These are phyloP conservation scores for Dipus sagitta DNA, from an alignment of 2,797 vertebrate species.

Conservation along the genomic window DNA sequence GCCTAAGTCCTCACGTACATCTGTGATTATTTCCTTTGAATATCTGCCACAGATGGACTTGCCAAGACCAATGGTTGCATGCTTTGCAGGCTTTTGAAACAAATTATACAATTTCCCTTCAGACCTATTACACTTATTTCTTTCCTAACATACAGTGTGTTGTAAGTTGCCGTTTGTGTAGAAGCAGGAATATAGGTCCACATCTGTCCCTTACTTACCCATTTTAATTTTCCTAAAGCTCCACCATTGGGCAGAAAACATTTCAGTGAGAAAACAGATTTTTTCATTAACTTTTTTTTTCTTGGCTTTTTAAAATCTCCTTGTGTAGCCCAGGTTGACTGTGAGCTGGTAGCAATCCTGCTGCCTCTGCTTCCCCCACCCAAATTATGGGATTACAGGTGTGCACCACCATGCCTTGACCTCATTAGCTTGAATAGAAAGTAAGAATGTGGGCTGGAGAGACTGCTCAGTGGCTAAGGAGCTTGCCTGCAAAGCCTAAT, in stretches of 20 bases:
- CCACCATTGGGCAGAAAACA: background rate
- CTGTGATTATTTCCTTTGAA: background rate
- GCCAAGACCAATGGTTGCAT: background rate
- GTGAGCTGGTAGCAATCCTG: background rate
- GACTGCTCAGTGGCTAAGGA: too few relatives aligned
- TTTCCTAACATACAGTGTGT: background rate
- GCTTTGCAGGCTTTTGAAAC: constrained; percentile 26
- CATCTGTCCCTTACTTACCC: background rate
- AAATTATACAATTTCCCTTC: background rate
- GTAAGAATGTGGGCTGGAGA: too few relatives aligned
- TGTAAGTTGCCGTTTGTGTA: background rate
- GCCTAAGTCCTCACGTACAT: background rate
- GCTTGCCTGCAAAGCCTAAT: too few relatives aligned
- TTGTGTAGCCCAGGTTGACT: background rate
- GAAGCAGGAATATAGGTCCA: background rate
- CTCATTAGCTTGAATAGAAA: constrained; percentile 27
- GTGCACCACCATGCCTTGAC: background rate
- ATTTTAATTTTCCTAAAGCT: constrained; percentile 4
- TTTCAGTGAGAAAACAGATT: too few relatives aligned
- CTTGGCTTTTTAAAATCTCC: background rate
- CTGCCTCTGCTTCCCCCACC: background rate
- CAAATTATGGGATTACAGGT: background rate
- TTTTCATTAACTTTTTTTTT: too few relatives aligned
- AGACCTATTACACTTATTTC: background rate
- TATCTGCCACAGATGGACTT: background rate